A percentile compares a stretch with the other conserved stretches of the same genome.
phyloP scores from a whole-genome alignment of 2,888 invertebrate species.

The Drymonia ruficornis region DNA sequence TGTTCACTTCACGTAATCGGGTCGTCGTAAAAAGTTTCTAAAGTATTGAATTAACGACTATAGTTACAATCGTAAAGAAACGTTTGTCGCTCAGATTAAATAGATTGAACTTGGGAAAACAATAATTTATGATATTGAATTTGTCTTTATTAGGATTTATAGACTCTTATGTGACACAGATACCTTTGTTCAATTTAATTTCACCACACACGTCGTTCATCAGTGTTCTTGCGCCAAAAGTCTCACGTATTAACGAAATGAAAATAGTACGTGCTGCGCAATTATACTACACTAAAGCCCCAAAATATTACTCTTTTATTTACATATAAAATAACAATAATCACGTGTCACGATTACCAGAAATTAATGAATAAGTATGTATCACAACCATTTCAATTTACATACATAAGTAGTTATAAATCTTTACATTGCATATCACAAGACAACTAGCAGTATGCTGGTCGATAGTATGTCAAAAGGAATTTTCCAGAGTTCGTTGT shows the following conservation, averaged over 20 bases:
- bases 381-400: too few relatives aligned
- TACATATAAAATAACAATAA: too few relatives aligned
- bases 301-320: conserved; percentile 8
- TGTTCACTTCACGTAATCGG: conserved; percentile 50
- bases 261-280: conserved; percentile 27
- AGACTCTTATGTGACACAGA: background rate
- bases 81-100: conserved; percentile 31
- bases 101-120: conserved; percentile 11
- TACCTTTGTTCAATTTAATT: too few relatives aligned
- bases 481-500: too few relatives aligned
- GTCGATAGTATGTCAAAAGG: too few relatives aligned
- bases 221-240: conserved; percentile 21
- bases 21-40: conserved; percentile 52
- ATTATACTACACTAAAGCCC: conserved; percentile 9
- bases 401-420: too few relatives aligned
- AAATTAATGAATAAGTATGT: too few relatives aligned
- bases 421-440: too few relatives aligned
- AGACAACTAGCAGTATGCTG: too few relatives aligned
- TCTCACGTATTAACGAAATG: conserved; percentile 27
- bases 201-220: too few relatives aligned
- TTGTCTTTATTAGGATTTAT: background rate
- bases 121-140: background rate
- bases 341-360: too few relatives aligned
- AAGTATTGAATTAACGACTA: conserved; percentile 42
- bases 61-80: conserved; percentile 44